These are phyloP conservation scores for Datnioides undecimradiatus DNA, from an alignment of 2,113 vertebrate genomes.

Conservation along the genomic window DNA sequence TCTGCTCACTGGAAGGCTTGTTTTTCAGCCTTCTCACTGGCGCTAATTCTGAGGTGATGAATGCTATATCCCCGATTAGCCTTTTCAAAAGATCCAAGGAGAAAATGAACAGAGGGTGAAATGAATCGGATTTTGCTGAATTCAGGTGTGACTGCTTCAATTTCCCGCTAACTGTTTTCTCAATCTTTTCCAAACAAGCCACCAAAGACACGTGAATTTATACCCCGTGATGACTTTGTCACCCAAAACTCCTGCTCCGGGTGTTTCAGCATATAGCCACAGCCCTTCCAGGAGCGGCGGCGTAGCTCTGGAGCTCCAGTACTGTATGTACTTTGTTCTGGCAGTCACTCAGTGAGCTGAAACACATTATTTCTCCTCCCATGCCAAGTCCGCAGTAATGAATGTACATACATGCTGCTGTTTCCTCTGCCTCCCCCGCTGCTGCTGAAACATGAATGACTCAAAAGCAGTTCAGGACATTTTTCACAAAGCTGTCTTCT, in stretches of 20 bases:
- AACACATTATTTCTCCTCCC: slow-evolving; percentile 75
- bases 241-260: slow-evolving; percentile 20
- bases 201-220: slow-evolving; percentile 18
- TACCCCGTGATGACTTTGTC: slow-evolving; percentile 39
- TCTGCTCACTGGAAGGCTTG: slow-evolving; percentile 19
- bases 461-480: slow-evolving; percentile 67
- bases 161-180: slow-evolving; percentile 44
- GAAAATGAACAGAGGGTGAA: slow-evolving; percentile 61
- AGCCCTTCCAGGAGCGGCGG: background rate
- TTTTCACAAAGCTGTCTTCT: slow-evolving; percentile 69
- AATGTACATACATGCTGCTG: slow-evolving; percentile 79
- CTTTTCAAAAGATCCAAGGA: slow-evolving; percentile 66
- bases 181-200: slow-evolving; percentile 40
- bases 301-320: slow-evolving; percentile 2
- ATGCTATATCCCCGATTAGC: slow-evolving; percentile 86
- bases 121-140: slow-evolving; percentile 21
- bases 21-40: slow-evolving; percentile 49
- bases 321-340: slow-evolving; percentile 66
- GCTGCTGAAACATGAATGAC: slow-evolving; percentile 80
- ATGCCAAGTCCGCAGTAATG: slow-evolving; percentile 74
- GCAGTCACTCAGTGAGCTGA: slow-evolving; percentile 65
- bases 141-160: slow-evolving; percentile 24
- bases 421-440: slow-evolving; percentile 66
- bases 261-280: slow-evolving; percentile 6
- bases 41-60: slow-evolving; percentile 86